Percentiles rank a stretch among this genome's conserved stretches.
These are phyloP conservation scores for Dioctria rufipes DNA, from an alignment of 2,888 invertebrate genomes.

Conservation along the genomic window DNA sequence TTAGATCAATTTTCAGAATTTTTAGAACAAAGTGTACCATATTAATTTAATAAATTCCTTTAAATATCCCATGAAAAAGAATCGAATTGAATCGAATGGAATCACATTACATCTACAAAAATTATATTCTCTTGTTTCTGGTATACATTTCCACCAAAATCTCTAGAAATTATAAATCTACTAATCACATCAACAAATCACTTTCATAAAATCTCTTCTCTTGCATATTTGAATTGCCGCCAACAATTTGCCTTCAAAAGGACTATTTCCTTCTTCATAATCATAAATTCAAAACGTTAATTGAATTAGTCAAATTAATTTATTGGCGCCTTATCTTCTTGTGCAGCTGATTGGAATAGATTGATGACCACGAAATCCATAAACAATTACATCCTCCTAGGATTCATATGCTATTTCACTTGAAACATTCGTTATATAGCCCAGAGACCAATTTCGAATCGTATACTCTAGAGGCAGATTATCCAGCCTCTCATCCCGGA, in stretches of 20 bases:
- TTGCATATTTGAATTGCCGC: no score
- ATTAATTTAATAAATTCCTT: no score
- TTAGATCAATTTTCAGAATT: no score
- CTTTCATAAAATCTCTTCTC: no score
- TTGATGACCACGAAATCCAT: constrained; percentile 56
- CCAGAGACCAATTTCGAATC: constrained; percentile 21
- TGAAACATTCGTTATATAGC: not conserved
- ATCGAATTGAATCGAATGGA: no score
- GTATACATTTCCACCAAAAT: no score
- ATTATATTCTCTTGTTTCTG: no score
- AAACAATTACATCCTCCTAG: constrained; percentile 56
- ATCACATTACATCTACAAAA: no score
- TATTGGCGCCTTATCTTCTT: constrained; percentile 57
- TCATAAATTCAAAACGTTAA: constrained; percentile 56
- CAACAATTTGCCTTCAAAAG: not conserved
- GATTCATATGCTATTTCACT: constrained; percentile 15
- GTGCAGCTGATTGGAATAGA: constrained; percentile 56
- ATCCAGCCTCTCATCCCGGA: not conserved
- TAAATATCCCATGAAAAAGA: no score
- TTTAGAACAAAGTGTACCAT: no score
- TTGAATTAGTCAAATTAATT: constrained; percentile 57
- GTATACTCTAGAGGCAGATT: constrained; percentile 18
- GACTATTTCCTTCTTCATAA: not conserved
- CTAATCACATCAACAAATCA: no score
- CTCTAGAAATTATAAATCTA: no score